A percentile compares a stretch with the other conserved stretches of the same genome.
phyloP scores from a whole-genome alignment of 2,113 vertebrate species.

The Zonotrichia leucophrys region DNA sequence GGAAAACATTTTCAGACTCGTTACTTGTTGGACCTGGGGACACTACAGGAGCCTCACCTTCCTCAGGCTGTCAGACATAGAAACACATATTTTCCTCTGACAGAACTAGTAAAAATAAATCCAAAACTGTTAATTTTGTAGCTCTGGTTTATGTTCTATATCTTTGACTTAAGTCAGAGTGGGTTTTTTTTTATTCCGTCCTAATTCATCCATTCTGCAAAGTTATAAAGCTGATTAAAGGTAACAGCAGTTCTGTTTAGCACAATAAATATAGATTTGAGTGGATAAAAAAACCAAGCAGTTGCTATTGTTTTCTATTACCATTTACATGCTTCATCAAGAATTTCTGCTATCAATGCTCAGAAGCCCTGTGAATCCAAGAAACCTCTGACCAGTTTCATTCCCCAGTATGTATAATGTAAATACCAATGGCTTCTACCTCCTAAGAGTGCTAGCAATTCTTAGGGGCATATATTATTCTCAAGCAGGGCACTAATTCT shows the following conservation, averaged over 20 bases:
- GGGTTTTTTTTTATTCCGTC: not conserved
- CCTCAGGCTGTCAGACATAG: not conserved
- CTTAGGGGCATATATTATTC: not conserved
- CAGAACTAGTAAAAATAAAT: not conserved
- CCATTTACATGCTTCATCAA: not conserved
- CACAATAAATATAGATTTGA: slow-evolving; percentile 24
- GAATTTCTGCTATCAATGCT: not conserved
- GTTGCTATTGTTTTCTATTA: not conserved
- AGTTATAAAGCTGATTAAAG: not conserved
- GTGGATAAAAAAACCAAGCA: not conserved
- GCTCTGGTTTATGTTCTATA: not conserved
- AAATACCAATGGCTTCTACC: not conserved
- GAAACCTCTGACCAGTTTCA: not conserved
- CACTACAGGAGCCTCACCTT: not conserved
- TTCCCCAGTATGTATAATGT: not conserved
- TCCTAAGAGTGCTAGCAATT: not conserved
- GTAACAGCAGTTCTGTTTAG: not conserved
- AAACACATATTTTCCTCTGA: not conserved
- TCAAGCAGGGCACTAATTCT: not conserved
- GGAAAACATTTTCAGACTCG: not conserved
- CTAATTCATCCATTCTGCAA: not conserved
- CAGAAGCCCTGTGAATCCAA: not conserved
- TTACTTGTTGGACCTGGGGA: not conserved
- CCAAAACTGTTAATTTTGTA: not conserved
- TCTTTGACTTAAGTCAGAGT: not conserved